Evolutionary conservation across 30 jellyfish, hydroid and myxozoan species (phyloP), one percentile per base, ranked within the genome.

Genomic region (Mastigias papua): DNA sequence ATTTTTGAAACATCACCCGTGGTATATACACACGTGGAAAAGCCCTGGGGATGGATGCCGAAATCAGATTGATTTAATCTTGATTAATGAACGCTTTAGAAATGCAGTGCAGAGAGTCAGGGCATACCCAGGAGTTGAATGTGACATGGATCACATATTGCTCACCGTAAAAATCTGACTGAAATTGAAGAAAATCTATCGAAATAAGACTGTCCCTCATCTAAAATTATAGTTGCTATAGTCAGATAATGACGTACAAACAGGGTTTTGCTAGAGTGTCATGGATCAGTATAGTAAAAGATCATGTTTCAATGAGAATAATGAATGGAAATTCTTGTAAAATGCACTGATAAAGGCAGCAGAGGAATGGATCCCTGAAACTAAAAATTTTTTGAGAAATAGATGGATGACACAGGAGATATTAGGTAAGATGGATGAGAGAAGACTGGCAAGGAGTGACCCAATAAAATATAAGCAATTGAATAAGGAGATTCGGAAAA

Each of bases 51-150:
- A 61, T 28, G 35, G 0, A 17, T 21, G 70, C 25, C 34, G 60
- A 37, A 80, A 80, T 62, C 90, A 80, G 62, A 80, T 80, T 35
- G 90, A 80, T 48, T 80, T 54, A 27, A 60, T 80, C 20, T 16
- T 0, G 34, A 48, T 72, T 15, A 35, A 48, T n/a, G 35, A 72
- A 48, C 65, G 84, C 35, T 72, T 72, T 72, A 72, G 68, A 48
- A 72, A 42, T 42, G 54, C 54, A 42, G 70, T 0, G 0, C 31
- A 72, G 7, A 30, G 34, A 20, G 31, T 28, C 0, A 35, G 49
- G 20, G 0, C 68, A 35, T 34, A 72, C 28, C 84, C 73, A 0
- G 84, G 84, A 30, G 66, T 0, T 27, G 84, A 72, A 17, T 34
- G 65, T 34, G 73, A 48, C 29, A 34, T n/a, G 0, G 84, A 0